Base-by-base conservation (phyloP, 2,888 invertebrate genomes). In the Sepiola atlantica region DNA sequence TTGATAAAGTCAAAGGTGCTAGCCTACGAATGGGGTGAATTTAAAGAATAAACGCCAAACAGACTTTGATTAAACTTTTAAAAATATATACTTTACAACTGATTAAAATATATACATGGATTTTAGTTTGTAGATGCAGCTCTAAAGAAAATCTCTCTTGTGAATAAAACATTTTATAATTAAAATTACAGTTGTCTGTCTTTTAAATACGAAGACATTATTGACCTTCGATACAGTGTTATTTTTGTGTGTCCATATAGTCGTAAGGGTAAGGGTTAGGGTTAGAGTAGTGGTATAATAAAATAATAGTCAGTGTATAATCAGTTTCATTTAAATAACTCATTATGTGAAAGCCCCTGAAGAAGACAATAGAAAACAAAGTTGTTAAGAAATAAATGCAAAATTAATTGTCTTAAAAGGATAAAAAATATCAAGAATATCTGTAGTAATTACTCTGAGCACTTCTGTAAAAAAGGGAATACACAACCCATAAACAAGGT, bases 1-100 rank as follows among this genome's bases (percentile, higher is more conserved):
- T 77, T 77, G 77, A 77, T 77, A 77, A 77, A 77, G 77, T 77
- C 77, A 77, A 77, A 77, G 77, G 77, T 77, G 77, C 77, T 77
- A 77, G 77, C 77, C 77, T 77, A 77, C 77, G 21, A 77, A 77
- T 77, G 77, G 77, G 77, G n/a, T 77, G 77, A n/a, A 77, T 77
- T 77, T 32, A 77, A 77, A 32, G 77, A 77, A 77, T 77, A 77
- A 77, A 77, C n/a, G 77, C 77, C 77, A 77, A 16, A 77, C n/a
- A 77, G 77, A 77, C 77, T 77, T 77, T 77, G 32, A 77, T 77
- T 77, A 32, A 77, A 14, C 77, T 32, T 32, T 32, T 3, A 45
- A n/a, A 77, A 77, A 77, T 12, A n/a, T 10, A 77, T n/a, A 77
- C 10, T 77, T n/a, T n/a, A n/a, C 77, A 77, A 77, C 4, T 77